phyloP scores from a whole-genome alignment of 2,113 vertebrate genomes.

The Festucalex cinctus region DNA sequence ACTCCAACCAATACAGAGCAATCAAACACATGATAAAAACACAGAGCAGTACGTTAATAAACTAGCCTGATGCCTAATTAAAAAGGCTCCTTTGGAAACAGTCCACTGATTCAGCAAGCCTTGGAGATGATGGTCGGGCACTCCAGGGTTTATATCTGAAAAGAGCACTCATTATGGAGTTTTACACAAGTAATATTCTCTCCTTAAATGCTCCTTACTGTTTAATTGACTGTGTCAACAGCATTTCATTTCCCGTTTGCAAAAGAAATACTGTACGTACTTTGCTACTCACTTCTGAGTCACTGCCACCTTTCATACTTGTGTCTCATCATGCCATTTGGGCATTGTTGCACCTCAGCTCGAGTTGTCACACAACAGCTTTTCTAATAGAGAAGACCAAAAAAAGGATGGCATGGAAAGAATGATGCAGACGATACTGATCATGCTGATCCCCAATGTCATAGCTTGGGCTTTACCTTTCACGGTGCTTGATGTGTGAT shows the following conservation, averaged over 20 bases:
- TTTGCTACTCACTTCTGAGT: not conserved
- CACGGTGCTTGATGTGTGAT: not conserved
- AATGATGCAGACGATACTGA: not conserved
- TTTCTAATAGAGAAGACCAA: not conserved
- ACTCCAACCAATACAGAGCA: not conserved
- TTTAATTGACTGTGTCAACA: constrained; percentile 3
- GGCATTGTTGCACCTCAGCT: not conserved
- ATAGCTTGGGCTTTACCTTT: no score
- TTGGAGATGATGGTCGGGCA: not conserved
- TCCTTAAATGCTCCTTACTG: not conserved
- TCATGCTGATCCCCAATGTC: no score
- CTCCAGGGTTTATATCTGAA: not conserved
- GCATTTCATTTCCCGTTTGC: not conserved
- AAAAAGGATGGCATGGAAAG: not conserved
- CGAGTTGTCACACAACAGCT: not conserved
- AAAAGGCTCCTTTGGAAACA: not conserved
- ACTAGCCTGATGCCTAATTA: not conserved
- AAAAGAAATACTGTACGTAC: not conserved
- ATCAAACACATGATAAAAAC: not conserved
- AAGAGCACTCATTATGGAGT: not conserved
- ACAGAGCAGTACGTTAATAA: constrained; percentile 1
- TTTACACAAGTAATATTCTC: constrained; percentile 1
- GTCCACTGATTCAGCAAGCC: not conserved
- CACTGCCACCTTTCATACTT: not conserved
- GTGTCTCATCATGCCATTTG: not conserved